Evolutionary conservation across 2,797 vertebrate species (phyloP).

Genomic region (Cossypha niveicapilla): DNA sequence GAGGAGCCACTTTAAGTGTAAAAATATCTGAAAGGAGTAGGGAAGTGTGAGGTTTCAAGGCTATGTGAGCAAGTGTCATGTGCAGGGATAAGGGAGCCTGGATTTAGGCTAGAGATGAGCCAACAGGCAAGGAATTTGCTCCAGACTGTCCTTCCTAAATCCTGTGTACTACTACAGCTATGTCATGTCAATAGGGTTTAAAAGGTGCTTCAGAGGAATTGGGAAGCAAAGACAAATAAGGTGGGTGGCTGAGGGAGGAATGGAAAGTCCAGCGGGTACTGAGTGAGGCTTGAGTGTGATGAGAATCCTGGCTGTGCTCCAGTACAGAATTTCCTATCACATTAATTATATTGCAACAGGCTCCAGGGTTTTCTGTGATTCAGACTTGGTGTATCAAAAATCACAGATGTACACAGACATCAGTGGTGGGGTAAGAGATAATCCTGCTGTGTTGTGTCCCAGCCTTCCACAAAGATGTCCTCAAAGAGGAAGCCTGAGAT

Average conservation of each 20-base stretch:
- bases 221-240: constrained; percentile 59
- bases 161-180: not conserved
- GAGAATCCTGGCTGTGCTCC: constrained; percentile 58
- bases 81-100: not conserved
- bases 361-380: constrained; percentile 24
- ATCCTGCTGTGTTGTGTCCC: not conserved
- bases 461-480: not conserved
- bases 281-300: constrained; percentile 63
- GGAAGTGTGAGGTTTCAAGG: not conserved
- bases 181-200: constrained; percentile 43
- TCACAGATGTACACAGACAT: not conserved
- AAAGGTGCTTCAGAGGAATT: constrained; percentile 33
- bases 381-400: not conserved
- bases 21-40: not conserved
- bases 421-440: not conserved
- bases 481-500: not conserved
- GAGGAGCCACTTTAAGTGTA: not conserved
- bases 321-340: constrained; percentile 44
- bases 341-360: constrained; percentile 35
- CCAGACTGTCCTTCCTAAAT: not conserved
- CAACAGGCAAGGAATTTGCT: constrained; percentile 8
- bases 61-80: not conserved
- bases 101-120: not conserved
- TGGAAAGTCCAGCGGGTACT: constrained; percentile 51
- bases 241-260: constrained; percentile 33